Percentiles rank a stretch among this genome's conserved stretches.
Evolutionary conservation across 23 tunicate genomes (phyloP).

Genomic region (Aplidium turbinatum): DNA sequence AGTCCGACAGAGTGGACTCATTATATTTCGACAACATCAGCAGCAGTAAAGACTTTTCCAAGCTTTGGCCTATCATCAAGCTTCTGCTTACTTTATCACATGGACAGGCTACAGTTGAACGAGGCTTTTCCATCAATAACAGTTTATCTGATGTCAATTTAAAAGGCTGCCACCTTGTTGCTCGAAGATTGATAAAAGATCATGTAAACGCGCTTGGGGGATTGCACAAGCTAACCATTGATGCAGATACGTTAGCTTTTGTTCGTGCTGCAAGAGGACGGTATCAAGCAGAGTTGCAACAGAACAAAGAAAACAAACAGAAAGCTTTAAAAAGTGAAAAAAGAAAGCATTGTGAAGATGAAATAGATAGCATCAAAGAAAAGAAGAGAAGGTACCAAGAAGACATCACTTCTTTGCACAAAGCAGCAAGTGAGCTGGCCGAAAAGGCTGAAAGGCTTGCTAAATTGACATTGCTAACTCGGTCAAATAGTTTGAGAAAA

Average conservation of each 20-base stretch:
- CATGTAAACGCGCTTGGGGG: neutral
- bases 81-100: slow-evolving; percentile 16
- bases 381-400: neutral
- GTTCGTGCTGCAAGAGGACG: slow-evolving; percentile 24
- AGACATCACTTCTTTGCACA: neutral
- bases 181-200: neutral
- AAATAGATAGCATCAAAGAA: neutral
- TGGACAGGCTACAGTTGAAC: slow-evolving; percentile 27
- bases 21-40: no score
- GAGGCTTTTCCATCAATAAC: slow-evolving; percentile 21
- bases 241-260: neutral
- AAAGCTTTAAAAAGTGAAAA: neutral
- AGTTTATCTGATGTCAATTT: neutral
- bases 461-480: slow-evolving; percentile 6
- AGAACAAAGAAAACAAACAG: slow-evolving; percentile 3
- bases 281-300: slow-evolving; percentile 16
- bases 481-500: slow-evolving; percentile 6
- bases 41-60: no score
- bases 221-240: neutral
- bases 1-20: no score
- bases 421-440: slow-evolving; percentile 5
- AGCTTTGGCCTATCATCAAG: slow-evolving; percentile 9
- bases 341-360: neutral
- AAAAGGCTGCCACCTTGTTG: neutral
- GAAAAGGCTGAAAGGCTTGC: slow-evolving; percentile 1